These are phyloP conservation scores for Corapipo altera DNA, from an alignment of 2,113 vertebrate genomes.

Conservation along the genomic window DNA sequence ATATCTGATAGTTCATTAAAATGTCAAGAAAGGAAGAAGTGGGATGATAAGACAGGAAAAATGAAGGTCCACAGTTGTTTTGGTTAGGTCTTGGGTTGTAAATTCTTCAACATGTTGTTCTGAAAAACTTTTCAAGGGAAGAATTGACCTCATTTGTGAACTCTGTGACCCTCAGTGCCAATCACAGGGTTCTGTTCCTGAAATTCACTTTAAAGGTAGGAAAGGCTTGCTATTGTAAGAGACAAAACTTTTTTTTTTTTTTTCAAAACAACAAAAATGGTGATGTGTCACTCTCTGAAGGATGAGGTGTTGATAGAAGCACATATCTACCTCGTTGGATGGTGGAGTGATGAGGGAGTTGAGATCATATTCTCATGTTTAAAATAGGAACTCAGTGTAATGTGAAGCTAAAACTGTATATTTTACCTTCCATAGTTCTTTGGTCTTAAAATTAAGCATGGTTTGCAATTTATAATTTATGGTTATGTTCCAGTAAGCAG, in stretches of 20 bases:
- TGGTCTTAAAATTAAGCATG: neutral
- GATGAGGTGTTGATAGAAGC: neutral
- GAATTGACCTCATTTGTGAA: slow-evolving; percentile 2
- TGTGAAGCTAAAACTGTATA: neutral
- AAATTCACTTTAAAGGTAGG: neutral
- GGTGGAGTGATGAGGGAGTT: neutral
- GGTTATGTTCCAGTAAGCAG: neutral
- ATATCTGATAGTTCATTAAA: neutral
- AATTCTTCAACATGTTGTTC: neutral
- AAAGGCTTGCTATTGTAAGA: neutral
- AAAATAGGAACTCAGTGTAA: neutral
- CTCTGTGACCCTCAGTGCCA: neutral
- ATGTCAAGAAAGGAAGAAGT: neutral
- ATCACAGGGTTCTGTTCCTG: neutral
- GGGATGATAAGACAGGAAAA: neutral
- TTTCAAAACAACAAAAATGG: neutral
- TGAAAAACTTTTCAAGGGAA: slow-evolving; percentile 7
- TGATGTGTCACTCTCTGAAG: neutral
- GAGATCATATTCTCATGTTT: neutral
- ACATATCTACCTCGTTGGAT: neutral
- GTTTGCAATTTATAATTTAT: neutral
- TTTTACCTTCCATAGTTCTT: neutral
- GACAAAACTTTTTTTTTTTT: neutral
- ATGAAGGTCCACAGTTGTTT: neutral
- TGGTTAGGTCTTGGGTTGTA: neutral